phyloP scores from a whole-genome alignment of 2,888 invertebrate genomes.

The Aleiodes alternator region DNA sequence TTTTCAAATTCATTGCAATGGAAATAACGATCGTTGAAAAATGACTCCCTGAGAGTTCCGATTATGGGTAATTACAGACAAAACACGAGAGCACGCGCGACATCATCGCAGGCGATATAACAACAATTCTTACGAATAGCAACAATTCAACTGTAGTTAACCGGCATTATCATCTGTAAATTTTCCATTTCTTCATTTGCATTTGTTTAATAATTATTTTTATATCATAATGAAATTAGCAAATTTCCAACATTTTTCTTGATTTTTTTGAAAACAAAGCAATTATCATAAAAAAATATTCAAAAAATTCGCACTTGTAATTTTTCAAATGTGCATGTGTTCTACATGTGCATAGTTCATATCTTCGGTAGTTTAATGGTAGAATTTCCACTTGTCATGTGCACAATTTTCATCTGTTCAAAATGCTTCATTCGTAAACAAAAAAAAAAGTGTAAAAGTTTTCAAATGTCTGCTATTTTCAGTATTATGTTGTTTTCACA shows the following conservation, averaged over 20 bases:
- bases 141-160: constrained; percentile 71
- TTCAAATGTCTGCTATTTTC: too few species aligned
- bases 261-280: too few species aligned
- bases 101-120: constrained; percentile 71
- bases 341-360: too few species aligned
- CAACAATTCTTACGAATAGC: constrained; percentile 74
- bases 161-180: constrained; percentile 59
- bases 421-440: too few species aligned
- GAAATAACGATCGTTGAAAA: constrained; percentile 51
- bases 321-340: too few species aligned
- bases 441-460: too few species aligned
- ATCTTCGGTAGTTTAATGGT: too few species aligned
- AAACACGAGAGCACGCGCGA: constrained; percentile 58
- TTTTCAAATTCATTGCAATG: constrained; percentile 12
- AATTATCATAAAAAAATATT: too few species aligned
- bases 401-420: too few species aligned
- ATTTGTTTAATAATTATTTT: constrained; percentile 1
- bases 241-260: too few species aligned
- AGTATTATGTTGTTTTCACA: background rate
- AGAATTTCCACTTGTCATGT: too few species aligned
- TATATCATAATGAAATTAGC: background rate
- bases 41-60: constrained; percentile 35
- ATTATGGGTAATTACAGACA: constrained; percentile 20
- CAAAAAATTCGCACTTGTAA: too few species aligned
- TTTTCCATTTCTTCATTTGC: constrained; percentile 43